phyloP scores from a whole-genome alignment of 2,113 vertebrate genomes.

The Spea multiplicata region DNA sequence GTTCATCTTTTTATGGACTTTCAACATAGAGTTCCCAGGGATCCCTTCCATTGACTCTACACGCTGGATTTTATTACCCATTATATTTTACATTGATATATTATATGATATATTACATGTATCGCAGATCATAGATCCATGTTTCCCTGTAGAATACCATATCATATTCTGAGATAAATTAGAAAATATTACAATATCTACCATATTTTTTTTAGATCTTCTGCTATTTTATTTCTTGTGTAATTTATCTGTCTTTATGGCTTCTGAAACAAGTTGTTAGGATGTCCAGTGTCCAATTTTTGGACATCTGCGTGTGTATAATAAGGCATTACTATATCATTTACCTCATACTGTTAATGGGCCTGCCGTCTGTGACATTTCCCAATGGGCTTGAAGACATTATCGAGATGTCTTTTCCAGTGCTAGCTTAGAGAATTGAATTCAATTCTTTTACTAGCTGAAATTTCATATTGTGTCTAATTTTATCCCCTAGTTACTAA shows the following conservation, averaged over 20 bases:
- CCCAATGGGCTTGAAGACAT: slow-evolving; percentile 2
- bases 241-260: not conserved
- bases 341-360: slow-evolving; percentile 25
- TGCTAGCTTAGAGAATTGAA: not conserved
- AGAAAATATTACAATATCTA: too few species aligned
- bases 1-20: too few species aligned
- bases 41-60: too few species aligned
- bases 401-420: slow-evolving; percentile 6
- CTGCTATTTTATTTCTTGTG: slow-evolving; percentile 16
- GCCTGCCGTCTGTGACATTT: slow-evolving; percentile 8
- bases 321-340: slow-evolving; percentile 18
- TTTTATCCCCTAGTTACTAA: not conserved
- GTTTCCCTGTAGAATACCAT: too few species aligned
- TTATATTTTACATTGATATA: too few species aligned
- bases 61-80: too few species aligned
- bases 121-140: too few species aligned
- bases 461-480: slow-evolving; percentile 2
- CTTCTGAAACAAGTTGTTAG: slow-evolving; percentile 12
- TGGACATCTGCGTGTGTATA: slow-evolving; percentile 9
- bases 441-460: not conserved
- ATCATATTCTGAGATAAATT: too few species aligned
- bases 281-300: not conserved
- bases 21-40: too few species aligned
- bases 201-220: not conserved
- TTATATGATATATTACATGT: too few species aligned